A percentile compares a stretch with the other conserved stretches of the same genome.
Conservation (phyloP, 2,888 invertebrate species). For the Agriopis aurantiaria region DNA sequence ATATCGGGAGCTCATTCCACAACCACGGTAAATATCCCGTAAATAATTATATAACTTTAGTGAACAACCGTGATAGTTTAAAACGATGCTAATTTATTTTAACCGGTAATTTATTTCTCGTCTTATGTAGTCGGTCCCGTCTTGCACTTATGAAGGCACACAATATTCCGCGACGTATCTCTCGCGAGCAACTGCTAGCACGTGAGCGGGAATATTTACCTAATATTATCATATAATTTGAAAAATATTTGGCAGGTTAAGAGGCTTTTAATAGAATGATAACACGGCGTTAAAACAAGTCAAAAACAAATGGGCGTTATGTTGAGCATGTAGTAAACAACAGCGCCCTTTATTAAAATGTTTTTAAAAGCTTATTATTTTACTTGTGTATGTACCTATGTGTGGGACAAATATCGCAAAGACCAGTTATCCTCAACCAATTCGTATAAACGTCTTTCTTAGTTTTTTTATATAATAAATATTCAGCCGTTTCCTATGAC, state of each 20-base stretch:
- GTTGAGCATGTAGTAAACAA: not conserved
- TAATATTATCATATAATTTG: not conserved
- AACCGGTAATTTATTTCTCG: not conserved
- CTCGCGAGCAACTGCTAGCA: not conserved
- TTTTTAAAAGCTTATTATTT: no score
- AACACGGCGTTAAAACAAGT: not conserved
- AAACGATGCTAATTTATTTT: not conserved
- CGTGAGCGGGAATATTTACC: slow-evolving; percentile 9
- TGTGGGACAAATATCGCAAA: no score
- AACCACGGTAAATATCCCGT: no score
- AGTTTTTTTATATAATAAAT: no score
- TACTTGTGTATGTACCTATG: no score
- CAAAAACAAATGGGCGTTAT: not conserved
- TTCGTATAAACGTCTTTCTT: no score
- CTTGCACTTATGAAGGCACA: slow-evolving; percentile 23
- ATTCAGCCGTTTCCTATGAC: no score
- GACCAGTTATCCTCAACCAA: no score
- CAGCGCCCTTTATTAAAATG: no score
- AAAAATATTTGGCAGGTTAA: not conserved
- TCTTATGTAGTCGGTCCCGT: not conserved
- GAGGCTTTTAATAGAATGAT: slow-evolving; percentile 2
- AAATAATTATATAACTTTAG: no score
- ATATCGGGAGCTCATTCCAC: no score
- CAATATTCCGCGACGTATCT: slow-evolving; percentile 14
- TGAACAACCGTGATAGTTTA: no score